Base-by-base conservation (phyloP, 2,888 invertebrate species). In the Zele albiditarsus region DNA sequence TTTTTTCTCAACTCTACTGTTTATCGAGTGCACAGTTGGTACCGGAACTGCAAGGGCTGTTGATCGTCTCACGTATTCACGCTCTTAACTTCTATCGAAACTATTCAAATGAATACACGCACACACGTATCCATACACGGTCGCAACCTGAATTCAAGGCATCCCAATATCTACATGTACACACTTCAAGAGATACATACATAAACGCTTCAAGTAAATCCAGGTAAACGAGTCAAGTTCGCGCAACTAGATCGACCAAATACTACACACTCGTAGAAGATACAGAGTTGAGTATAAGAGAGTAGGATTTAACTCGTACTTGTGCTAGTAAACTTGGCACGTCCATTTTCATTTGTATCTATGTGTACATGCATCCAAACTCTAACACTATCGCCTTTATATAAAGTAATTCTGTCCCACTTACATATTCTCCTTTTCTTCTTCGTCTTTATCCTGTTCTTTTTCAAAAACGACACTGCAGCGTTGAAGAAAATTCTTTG, bases 171-270 rank as follows among this genome's bases (percentile, higher is more conserved):
- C 27, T 33, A 63, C 31, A 63, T 20, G 31, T n/a, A 28, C n/a
- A 31, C 31, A 63, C 23, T 46, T 16, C 27, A 14, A 28, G 38
- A 28, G 31, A 62, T 62, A 27, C 8, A 31, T 14, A 27, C 28
- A 31, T 67, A 49, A 46, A 42, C 46, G 49, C 42, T 42, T 67
- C 25, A 46, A 42, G 60, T 58, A 70, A 70, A 70, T 58, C 70
- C 33, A 10, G 60, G 70, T 70, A 70, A 70, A 70, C 60, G 70
- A 70, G 70, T 70, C 60, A 70, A 70, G 38, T 70, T 70, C 70
- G 58, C 28, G 23, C 33, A 42, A 28, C 14, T 60, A 70, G 60
- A 70, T 70, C 67, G 67, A 49, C 46, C 27, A 67, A 67, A 63
- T 33, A 62, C 8, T 3, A 23, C 25, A 27, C 62, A 25, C 42